Evolutionary conservation across 1,140 invertebrate genomes (phyloP).

Genomic region (Antheraea pernyi): DNA sequence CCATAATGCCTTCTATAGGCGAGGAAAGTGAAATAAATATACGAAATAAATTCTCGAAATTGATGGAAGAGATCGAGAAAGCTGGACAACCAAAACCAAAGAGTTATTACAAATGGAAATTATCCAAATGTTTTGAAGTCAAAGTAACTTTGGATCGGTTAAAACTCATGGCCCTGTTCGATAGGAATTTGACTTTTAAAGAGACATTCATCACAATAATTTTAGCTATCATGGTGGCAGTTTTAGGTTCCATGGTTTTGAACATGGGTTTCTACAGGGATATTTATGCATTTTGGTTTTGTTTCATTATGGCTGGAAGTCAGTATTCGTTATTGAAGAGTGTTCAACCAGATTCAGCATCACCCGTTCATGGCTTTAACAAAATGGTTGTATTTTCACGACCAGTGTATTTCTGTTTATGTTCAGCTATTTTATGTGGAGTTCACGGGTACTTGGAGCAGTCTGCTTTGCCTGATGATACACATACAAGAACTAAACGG

Average conservation of each 20-base stretch:
- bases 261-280: conserved; percentile 94
- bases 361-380: conserved; percentile 99
- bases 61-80: conserved; percentile 68
- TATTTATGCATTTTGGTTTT: conserved; percentile 96
- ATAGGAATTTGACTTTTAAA: conserved; percentile 92
- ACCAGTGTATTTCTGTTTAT: conserved; percentile 97
- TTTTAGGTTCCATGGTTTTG: conserved; percentile 91
- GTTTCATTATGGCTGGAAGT: conserved; percentile 97
- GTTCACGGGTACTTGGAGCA: conserved; percentile 81
- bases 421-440: conserved; percentile 86
- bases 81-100: conserved; percentile 80
- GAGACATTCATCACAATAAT: conserved; percentile 93
- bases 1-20: conserved; percentile 66
- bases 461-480: conserved; percentile 40
- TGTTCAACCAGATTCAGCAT: conserved; percentile 98
- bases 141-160: conserved; percentile 95
- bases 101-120: conserved; percentile 92
- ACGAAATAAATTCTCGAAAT: conserved; percentile 59
- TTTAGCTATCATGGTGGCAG: conserved; percentile 91
- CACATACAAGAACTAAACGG: conserved; percentile 49
- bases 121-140: conserved; percentile 84
- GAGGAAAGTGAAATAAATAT: conserved; percentile 69
- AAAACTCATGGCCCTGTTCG: conserved; percentile 94
- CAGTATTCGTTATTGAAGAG: conserved; percentile 99
- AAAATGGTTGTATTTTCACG: conserved; percentile 95